Percentiles rank a stretch among this genome's conserved stretches.
Conservation (phyloP, 2,113 vertebrate species). For the Semnornis frantzii region DNA sequence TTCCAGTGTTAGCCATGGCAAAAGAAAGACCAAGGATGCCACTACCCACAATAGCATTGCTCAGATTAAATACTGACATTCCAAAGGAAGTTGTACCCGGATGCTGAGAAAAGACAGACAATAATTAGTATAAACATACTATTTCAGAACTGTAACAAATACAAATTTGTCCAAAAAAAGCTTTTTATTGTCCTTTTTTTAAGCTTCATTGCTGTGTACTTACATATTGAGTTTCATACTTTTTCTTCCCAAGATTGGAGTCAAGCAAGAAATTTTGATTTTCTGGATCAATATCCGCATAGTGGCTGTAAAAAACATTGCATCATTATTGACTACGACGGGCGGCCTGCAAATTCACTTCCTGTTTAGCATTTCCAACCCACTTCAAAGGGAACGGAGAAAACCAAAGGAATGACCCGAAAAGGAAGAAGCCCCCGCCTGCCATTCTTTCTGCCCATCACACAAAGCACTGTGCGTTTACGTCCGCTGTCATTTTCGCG, state of each 20-base stretch:
- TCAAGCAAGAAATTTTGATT: conserved; percentile 94
- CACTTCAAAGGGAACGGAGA: neutral
- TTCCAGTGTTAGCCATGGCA: conserved; percentile 99
- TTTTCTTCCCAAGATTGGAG: conserved; percentile 88
- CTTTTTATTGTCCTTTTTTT: neutral
- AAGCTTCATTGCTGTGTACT: conserved; percentile 53
- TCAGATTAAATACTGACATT: conserved; percentile 99
- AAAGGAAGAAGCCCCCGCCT: neutral
- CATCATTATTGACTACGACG: neutral
- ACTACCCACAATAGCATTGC: conserved; percentile 99
- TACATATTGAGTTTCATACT: conserved; percentile 96
- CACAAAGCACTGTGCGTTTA: rapidly evolving
- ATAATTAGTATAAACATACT: conserved; percentile 30
- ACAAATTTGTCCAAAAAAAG: neutral
- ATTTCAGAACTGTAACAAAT: conserved; percentile 38
- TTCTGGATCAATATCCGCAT: conserved; percentile 88
- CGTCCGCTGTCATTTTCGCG: neutral
- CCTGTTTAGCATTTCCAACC: neutral
- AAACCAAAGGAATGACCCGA: rapidly evolving
- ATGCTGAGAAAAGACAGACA: conserved; percentile 78
- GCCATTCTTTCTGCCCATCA: rapidly evolving
- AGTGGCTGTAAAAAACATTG: conserved; percentile 74
- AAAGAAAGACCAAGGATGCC: conserved; percentile 96
- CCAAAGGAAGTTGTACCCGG: conserved; percentile 95
- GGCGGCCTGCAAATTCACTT: rapidly evolving